These are phyloP conservation scores for Halichondria panicea DNA, from an alignment of 37 sponge, comb jelly and placozoan species.

Conservation along the genomic window DNA sequence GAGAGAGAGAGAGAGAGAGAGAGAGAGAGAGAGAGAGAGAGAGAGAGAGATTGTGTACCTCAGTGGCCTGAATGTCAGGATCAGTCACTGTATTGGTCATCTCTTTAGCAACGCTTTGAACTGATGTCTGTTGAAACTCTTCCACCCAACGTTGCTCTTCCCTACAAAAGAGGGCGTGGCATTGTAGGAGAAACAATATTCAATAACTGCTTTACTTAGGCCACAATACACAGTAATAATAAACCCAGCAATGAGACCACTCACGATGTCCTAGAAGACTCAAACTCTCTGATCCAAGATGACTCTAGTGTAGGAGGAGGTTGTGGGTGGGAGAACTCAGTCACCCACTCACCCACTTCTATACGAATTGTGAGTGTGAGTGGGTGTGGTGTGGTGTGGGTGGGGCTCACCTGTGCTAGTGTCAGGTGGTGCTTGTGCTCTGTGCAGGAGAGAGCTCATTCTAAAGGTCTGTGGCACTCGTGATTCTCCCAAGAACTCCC, in stretches of 20 bases:
- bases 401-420: slow-evolving; percentile 2
- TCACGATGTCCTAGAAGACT: too few species aligned
- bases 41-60: slow-evolving; percentile 11
- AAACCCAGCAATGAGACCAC: too few species aligned
- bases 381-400: slow-evolving; percentile 13
- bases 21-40: background rate
- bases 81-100: slow-evolving; percentile 46
- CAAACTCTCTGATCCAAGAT: background rate
- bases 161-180: background rate
- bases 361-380: background rate
- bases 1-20: too few species aligned
- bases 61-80: slow-evolving; percentile 47
- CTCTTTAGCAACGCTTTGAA: slow-evolving; percentile 37
- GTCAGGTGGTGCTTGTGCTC: slow-evolving; percentile 30
- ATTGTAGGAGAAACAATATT: too few species aligned
- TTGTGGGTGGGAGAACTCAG: slow-evolving; percentile 37
- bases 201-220: too few species aligned
- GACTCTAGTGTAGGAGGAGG: background rate
- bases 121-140: slow-evolving; percentile 29
- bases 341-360: slow-evolving; percentile 56
- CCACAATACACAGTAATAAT: too few species aligned
- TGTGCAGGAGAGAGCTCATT: slow-evolving; percentile 56
- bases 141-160: slow-evolving; percentile 38
- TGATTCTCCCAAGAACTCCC: slow-evolving; percentile 62
- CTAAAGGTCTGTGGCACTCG: slow-evolving; percentile 67